Evolutionary conservation across 1,140 invertebrate genomes (phyloP), one percentile per base, ranked within the genome.

Genomic region (Akabosia matsudoensis): DNA sequence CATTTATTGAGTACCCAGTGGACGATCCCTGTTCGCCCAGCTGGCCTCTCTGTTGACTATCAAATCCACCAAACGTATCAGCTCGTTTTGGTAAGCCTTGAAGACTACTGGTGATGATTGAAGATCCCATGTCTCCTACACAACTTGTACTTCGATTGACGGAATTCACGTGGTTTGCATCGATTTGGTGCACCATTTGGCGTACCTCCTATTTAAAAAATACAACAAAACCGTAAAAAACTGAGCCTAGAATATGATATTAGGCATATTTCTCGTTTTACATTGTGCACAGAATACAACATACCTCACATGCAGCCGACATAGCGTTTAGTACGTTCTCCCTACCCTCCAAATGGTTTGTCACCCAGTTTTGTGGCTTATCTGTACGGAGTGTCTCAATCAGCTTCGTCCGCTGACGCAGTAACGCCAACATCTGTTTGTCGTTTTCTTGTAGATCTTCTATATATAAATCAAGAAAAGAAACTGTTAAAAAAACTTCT

Each of bases 41-140:
- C 31, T 67, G 61, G 1, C 52, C 30, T 64, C 80, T 77, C 79
- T 85, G 79, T 76, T 83, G 84, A 77, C 83, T 83, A 85, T 97
- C 95, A 83, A 97, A 97, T 0, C 95, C 96, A 13, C 94, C 94
- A 86, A 97, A 97, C 0, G 96, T 97, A 86, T 97, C 95, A 0
- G 96, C 95, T 34, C 95, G 87, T 82, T 95, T 92, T 2, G 96
- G 95, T 75, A 97, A 84, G 24, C 92, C 91, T 10, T 93, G 91
- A 14, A 74, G 24, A 72, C 33, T 34, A 24, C 92, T 92, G 52
- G 92, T 88, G 54, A 16, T 61, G 24, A 7, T 10, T 10, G 91
- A 90, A 82, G 92, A 95, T 76, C 95, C 92, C 75, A 93, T 90
- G 85, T 97, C 95, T 22, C 94, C 94, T 3, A 92, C 95, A 31